These are phyloP conservation scores for Tineola bisselliella DNA, from an alignment of 2,888 invertebrate species.

Conservation along the genomic window DNA sequence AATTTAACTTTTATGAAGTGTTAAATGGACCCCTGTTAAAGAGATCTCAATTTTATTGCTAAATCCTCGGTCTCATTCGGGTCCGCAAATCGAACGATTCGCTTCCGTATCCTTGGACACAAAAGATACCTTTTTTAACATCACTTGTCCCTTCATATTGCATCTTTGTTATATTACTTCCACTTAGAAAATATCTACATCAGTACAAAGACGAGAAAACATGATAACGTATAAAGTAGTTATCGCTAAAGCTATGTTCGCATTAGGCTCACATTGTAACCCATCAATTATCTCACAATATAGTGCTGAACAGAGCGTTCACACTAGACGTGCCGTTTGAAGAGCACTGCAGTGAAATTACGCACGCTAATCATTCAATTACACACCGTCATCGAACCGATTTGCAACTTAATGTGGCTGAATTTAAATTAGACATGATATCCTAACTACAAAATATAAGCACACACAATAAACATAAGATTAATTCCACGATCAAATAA, in stretches of 20 bases:
- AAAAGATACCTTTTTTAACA: neutral
- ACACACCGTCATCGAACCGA: no score
- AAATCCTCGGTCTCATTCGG: neutral
- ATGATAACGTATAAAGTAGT: no score
- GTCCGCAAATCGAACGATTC: neutral
- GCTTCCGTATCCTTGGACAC: neutral
- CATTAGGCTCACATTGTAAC: no score
- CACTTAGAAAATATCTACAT: neutral
- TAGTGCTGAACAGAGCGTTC: no score
- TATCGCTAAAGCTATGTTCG: no score
- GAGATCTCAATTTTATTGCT: conserved; percentile 1
- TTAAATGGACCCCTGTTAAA: neutral
- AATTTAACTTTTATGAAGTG: conserved; percentile 3
- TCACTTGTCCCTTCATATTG: neutral
- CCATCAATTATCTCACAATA: no score
- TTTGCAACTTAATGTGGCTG: no score
- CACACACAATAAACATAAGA: neutral
- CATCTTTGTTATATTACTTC: neutral
- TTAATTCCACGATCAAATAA: neutral
- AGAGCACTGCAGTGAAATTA: no score
- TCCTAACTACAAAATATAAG: no score
- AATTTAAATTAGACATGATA: no score
- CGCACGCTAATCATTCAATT: no score
- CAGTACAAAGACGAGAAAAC: neutral
- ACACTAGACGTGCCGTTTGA: no score